These are phyloP conservation scores for Tenodera sinensis DNA, from an alignment of 2,888 invertebrate genomes.

Conservation along the genomic window DNA sequence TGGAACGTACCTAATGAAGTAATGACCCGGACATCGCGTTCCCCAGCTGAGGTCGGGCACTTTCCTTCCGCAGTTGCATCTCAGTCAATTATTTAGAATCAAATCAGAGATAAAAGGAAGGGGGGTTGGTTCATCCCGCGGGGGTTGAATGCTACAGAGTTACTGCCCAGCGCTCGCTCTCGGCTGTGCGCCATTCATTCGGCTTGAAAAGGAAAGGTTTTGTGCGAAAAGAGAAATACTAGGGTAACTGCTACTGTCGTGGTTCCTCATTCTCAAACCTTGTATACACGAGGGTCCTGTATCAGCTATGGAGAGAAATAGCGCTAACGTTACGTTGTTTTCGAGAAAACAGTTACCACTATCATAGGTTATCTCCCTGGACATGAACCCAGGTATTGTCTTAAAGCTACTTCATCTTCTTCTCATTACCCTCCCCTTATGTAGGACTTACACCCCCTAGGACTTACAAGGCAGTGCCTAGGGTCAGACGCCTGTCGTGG, in stretches of 20 bases:
- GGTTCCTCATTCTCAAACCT: no score
- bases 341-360: no score
- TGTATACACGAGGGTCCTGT: no score
- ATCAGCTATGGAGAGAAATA: no score
- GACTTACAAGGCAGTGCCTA: no score
- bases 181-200: neutral
- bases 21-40: neutral
- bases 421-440: no score
- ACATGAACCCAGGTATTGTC: no score
- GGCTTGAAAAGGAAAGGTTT: neutral
- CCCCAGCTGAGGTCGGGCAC: neutral
- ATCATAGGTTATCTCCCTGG: no score
- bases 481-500: no score
- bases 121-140: neutral
- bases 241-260: neutral
- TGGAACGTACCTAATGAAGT: conserved; percentile 7
- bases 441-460: no score
- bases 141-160: neutral
- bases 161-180: neutral
- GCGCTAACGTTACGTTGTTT: no score
- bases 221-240: neutral
- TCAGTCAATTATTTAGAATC: conserved; percentile 30
- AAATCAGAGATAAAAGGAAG: conserved; percentile 30
- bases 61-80: conserved; percentile 1
- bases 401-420: no score